A percentile compares a stretch with the other conserved stretches of the same genome.
These are phyloP conservation scores for Hystrix brachyura DNA, from an alignment of 2,113 vertebrate genomes.

Conservation along the genomic window DNA sequence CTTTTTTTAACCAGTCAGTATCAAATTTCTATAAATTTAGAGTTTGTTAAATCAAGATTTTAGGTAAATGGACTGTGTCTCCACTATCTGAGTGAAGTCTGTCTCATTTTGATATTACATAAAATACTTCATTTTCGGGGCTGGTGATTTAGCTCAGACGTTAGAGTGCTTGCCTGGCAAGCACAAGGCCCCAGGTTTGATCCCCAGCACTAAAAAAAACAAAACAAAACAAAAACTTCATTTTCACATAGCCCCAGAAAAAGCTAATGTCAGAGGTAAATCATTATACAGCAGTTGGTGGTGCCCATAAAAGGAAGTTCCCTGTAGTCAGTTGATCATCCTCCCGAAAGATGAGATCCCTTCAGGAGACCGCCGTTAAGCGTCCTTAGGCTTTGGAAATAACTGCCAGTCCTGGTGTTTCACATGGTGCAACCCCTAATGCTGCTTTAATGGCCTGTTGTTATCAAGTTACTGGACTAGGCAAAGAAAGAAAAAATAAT, in stretches of 20 bases:
- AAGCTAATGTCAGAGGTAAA: conserved; percentile 18
- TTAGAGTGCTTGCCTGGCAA: no score
- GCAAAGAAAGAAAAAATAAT: neutral
- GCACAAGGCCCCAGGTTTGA: no score
- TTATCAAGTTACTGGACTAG: neutral
- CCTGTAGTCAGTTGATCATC: neutral
- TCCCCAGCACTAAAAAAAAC: no score
- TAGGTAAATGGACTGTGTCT: neutral
- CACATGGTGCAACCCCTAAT: neutral
- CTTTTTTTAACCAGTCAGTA: conserved; percentile 43
- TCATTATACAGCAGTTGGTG: conserved; percentile 16
- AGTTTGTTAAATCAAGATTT: conserved; percentile 33
- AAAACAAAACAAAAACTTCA: conserved; percentile 14
- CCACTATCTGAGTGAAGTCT: conserved; percentile 14
- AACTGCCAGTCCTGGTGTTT: neutral
- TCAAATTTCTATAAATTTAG: conserved; percentile 34
- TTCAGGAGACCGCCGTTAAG: neutral
- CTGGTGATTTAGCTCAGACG: no score
- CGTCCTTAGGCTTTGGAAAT: neutral
- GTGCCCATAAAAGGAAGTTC: conserved; percentile 19
- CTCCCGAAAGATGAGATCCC: conserved; percentile 5
- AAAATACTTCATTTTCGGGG: conserved; percentile 48
- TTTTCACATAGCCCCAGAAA: neutral
- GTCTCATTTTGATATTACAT: conserved; percentile 24
- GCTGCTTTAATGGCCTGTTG: neutral